phyloP scores from a whole-genome alignment of 2,113 vertebrate species.

The Syrmaticus mikado region DNA sequence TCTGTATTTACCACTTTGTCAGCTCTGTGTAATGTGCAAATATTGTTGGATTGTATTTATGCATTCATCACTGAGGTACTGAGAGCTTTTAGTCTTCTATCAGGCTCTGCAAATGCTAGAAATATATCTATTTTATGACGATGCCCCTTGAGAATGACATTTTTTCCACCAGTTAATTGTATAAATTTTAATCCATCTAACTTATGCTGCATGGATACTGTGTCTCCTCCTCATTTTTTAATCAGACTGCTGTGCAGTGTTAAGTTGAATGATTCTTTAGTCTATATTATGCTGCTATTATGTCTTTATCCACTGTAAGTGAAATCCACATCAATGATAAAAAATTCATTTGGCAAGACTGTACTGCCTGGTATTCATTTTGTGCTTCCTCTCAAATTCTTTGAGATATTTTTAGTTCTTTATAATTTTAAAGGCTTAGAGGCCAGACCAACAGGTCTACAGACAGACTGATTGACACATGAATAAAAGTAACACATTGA shows the following conservation, averaged over 20 bases:
- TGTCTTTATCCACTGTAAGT: background rate
- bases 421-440: background rate
- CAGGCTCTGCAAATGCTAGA: background rate
- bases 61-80: background rate
- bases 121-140: background rate
- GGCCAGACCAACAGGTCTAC: background rate
- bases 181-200: background rate
- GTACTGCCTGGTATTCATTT: background rate
- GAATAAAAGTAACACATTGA: background rate
- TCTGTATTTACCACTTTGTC: background rate
- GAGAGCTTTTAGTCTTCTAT: background rate
- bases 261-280: background rate
- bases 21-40: background rate
- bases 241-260: background rate
- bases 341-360: background rate
- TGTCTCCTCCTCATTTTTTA: background rate
- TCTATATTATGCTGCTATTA: background rate
- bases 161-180: background rate
- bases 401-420: background rate
- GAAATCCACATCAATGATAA: background rate
- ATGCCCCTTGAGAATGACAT: background rate
- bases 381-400: background rate
- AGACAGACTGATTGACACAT: rapidly evolving
- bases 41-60: background rate
- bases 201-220: background rate